Conservation (phyloP, 2,888 invertebrate genomes). For the Resseliella maxima region DNA sequence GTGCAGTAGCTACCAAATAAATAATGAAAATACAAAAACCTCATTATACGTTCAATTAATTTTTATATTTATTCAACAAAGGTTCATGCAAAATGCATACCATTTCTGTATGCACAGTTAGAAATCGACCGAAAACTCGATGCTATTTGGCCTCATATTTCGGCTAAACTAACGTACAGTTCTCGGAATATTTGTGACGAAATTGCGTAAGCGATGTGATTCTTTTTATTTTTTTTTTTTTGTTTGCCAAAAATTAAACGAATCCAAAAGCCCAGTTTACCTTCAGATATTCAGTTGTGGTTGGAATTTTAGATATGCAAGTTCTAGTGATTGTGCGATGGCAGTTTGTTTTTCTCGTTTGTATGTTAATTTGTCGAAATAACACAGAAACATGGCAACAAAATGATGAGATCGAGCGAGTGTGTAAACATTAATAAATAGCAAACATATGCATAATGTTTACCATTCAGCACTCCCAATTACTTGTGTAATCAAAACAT, state of each 20-base stretch:
- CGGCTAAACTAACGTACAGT: too few relatives aligned
- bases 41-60: slow-evolving; percentile 55
- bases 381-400: neutral
- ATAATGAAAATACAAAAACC: slow-evolving; percentile 40
- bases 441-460: slow-evolving; percentile 56
- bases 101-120: neutral
- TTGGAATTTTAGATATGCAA: neutral
- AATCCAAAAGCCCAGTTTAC: too few relatives aligned
- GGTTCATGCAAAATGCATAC: neutral
- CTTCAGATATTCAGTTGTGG: too few relatives aligned
- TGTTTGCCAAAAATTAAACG: too few relatives aligned
- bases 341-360: slow-evolving; percentile 40
- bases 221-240: neutral
- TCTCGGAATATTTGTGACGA: neutral
- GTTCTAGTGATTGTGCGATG: neutral
- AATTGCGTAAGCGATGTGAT: neutral
- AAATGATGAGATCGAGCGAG: slow-evolving; percentile 20
- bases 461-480: slow-evolving; percentile 56
- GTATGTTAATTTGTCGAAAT: slow-evolving; percentile 20
- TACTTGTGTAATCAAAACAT: slow-evolving; percentile 56
- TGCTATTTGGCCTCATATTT: too few relatives aligned
- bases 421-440: slow-evolving; percentile 56
- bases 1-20: neutral
- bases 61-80: slow-evolving; percentile 44
- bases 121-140: too few relatives aligned